Conservation (phyloP, 2,113 vertebrate genomes). For the Daboia siamensis region DNA sequence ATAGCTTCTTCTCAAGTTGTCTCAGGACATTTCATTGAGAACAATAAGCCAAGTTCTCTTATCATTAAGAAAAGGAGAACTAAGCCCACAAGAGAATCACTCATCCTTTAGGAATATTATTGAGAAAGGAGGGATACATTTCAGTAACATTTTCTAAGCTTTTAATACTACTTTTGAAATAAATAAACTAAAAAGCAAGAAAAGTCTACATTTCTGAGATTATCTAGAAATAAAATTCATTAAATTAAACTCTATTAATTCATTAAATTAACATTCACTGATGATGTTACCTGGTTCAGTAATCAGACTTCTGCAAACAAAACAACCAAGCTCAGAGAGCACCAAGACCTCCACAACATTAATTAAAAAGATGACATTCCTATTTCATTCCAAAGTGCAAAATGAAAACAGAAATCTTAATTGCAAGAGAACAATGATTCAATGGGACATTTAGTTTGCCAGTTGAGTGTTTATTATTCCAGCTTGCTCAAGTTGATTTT, state of each 20-base stretch:
- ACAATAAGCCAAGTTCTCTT: constrained; percentile 1
- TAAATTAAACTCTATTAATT: background rate
- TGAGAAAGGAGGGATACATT: constrained; percentile 51
- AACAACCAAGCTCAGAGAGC: background rate
- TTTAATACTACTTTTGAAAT: constrained; percentile 63
- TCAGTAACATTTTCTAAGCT: constrained; percentile 55
- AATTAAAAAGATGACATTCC: constrained; percentile 46
- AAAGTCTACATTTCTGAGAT: constrained; percentile 38
- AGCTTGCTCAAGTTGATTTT: constrained; percentile 59
- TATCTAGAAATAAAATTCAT: constrained; percentile 48
- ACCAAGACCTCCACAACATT: background rate
- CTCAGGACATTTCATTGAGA: background rate
- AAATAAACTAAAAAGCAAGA: constrained; percentile 46
- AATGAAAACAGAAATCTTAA: constrained; percentile 65
- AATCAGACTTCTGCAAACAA: background rate
- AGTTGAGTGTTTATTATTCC: constrained; percentile 69
- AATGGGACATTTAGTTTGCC: constrained; percentile 63
- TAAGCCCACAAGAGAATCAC: constrained; percentile 52
- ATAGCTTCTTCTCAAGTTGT: background rate
- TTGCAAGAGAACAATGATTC: constrained; percentile 65
- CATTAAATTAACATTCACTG: background rate
- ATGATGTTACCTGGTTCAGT: background rate
- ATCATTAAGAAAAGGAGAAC: constrained; percentile 39
- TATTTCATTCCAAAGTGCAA: constrained; percentile 59
- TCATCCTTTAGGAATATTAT: constrained; percentile 56